Percentiles rank a stretch among this genome's conserved stretches.
Conservation (phyloP, 2,797 vertebrate species). For the Cheirogaleus major region DNA sequence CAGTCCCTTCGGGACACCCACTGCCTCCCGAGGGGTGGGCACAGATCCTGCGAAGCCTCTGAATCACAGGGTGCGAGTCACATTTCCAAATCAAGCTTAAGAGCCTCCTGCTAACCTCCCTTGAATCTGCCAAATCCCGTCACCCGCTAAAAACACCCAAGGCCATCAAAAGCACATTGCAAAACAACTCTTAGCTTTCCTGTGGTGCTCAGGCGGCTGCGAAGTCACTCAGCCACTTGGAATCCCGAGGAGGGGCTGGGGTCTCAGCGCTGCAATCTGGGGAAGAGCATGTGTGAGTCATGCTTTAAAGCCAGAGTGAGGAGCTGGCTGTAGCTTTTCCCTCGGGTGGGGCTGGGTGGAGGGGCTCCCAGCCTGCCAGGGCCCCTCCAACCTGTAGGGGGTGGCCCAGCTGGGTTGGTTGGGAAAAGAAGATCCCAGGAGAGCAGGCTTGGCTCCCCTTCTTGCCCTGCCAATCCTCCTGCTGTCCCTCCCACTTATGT, state of each 20-base stretch:
- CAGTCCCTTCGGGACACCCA: neutral
- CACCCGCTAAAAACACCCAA: constrained; percentile 15
- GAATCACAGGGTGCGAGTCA: constrained; percentile 8
- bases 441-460: neutral
- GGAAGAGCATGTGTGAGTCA: constrained; percentile 46
- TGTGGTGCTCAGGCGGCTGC: neutral
- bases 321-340: constrained; percentile 30
- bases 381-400: neutral
- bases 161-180: constrained; percentile 27
- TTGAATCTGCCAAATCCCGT: constrained; percentile 16
- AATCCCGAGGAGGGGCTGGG: constrained; percentile 13
- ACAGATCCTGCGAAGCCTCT: neutral
- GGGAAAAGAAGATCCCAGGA: neutral
- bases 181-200: constrained; percentile 46
- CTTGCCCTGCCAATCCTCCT: neutral
- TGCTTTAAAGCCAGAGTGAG: constrained; percentile 54
- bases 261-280: neutral
- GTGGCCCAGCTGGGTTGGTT: neutral
- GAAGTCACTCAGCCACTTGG: neutral
- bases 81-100: constrained; percentile 34
- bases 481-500: neutral
- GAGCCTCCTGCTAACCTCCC: neutral
- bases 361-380: neutral
- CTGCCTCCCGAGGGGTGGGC: neutral
- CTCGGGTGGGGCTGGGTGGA: neutral